Percentiles rank a stretch among this genome's conserved stretches.
These are phyloP conservation scores for Arctopsyche grandis DNA, from an alignment of 1,140 invertebrate genomes.

Conservation along the genomic window DNA sequence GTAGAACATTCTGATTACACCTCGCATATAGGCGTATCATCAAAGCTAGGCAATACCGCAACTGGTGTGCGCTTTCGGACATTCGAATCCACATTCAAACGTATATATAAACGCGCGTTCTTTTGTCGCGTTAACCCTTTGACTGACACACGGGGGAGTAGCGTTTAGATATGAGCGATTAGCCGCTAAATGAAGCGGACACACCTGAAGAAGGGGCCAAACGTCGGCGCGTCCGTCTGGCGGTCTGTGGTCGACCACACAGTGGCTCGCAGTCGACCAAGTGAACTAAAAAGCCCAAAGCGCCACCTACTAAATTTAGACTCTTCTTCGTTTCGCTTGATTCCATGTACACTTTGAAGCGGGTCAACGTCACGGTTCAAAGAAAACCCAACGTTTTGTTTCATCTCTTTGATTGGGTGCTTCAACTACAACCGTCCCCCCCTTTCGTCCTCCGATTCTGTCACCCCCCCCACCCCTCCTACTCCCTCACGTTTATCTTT, in stretches of 20 bases:
- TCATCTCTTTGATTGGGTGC: conserved; percentile 21
- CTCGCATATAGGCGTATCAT: no score
- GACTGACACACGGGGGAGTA: no score
- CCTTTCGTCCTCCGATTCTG: background rate
- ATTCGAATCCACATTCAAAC: no score
- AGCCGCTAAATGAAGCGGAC: conserved; percentile 48
- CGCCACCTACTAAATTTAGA: conserved; percentile 4
- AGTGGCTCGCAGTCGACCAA: background rate
- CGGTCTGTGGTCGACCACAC: background rate
- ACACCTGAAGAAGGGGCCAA: conserved; percentile 45
- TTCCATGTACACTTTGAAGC: conserved; percentile 17
- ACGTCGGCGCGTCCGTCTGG: conserved; percentile 11
- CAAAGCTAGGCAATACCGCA: conserved; percentile 56
- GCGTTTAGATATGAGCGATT: conserved; percentile 37
- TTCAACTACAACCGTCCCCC: background rate
- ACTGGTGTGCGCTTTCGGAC: no score
- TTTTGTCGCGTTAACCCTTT: no score
- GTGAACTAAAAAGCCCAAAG: no score
- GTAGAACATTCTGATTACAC: no score
- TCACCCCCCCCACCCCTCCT: background rate
- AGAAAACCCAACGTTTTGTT: conserved; percentile 20
- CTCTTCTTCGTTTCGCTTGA: conserved; percentile 19
- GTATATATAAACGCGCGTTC: no score
- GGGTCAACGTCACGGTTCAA: conserved; percentile 22
- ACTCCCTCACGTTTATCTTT: background rate